Base-by-base conservation (phyloP, 2,797 vertebrate species). In the Centropyge bicolor region DNA sequence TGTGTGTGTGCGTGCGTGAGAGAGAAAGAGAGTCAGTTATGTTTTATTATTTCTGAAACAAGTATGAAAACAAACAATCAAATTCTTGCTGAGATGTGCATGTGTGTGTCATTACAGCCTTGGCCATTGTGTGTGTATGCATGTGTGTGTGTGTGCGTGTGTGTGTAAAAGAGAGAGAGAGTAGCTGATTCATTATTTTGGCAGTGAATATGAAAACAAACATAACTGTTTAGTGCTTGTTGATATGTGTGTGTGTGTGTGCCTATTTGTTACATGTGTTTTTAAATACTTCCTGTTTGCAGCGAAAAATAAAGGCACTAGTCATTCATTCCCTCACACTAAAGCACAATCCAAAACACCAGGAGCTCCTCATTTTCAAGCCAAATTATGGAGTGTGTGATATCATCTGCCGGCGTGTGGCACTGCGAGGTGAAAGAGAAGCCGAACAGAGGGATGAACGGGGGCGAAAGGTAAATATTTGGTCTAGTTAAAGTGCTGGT, bases 381-480 rank as follows among this genome's bases (percentile, higher is more conserved):
- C 62, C 24, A 72, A 89, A 88, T 92, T 83, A 92, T 90, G 89
- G 87, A 71, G 70, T 14, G 71, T 75, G 83, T 38, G 92, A 94
- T 93, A 95, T 86, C 41, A 86, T 93, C 93, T 91, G 78, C 79
- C 41, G 86, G 90, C 86, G 82, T 90, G 90, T 91, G 74, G 81
- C 90, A 83, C 86, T 4, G 64, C 35, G 49, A 17, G 0, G 65
- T 65, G 73, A 88, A 90, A 91, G 76, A 76, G 86, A 81, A 76
- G 74, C 81, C 1, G 74, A 91, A 87, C 80, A 90, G 92, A 86
- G 13, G 72, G 89, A 90, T 88, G 86, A 87, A 90, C 85, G 41
- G 86, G 87, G 93, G 84, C 72, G 22, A 88, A 94, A 91, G 88
- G 80, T 91, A 96, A 96, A 96, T 96, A 95, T 96, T 96, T 95